Evolutionary conservation across 2,113 vertebrate species (phyloP), one percentile per base, ranked within the genome.

Genomic region (Sprattus sprattus): DNA sequence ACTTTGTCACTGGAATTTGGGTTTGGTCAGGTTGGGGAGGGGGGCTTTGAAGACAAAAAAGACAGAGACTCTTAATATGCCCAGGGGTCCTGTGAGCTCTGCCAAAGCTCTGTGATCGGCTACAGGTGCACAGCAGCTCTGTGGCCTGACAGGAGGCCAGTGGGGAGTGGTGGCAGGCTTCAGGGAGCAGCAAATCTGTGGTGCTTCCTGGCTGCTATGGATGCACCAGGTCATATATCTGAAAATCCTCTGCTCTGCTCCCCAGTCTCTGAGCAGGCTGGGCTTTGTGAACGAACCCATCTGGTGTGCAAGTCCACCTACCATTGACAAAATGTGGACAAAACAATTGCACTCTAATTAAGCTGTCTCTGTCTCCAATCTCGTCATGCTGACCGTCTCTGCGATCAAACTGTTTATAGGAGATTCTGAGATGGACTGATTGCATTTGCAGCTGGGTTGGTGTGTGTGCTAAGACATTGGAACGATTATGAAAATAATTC

Each of bases 261-360:
- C 28, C 67, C 28, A 6, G 11, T 20, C 60, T 64, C 67, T 75
- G 67, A 28, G 28, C 49, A 22, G 64, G 90, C 86, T 75, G 71
- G 49, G 60, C 32, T 89, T 83, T 82, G 85, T 67, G 85, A 20
- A 49, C 67, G 67, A 44, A 32, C 47, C 20, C 84, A 89, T 81
- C 25, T 86, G 78, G 78, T 83, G 87, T 90, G 89, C 87, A 89
- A 86, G 89, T 90, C 91, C 86, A 85, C 81, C 85, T 85, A 84
- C 84, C 81, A 85, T 83, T 85, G 45, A 81, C 50, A 82, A 57
- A 88, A 85, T 75, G 47, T 81, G 3, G 45, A 90, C 28, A 89
- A 60, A 85, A 44, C 84, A 47, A 87, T 45, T 82, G 22, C 83
- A 82, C 67, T 75, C 13, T 16, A 39, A 39, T 75, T 75, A 75